Percentiles rank a stretch among this genome's conserved stretches.
Conservation (phyloP, 2,888 invertebrate genomes). For the Tenthredo scrophulariae region DNA sequence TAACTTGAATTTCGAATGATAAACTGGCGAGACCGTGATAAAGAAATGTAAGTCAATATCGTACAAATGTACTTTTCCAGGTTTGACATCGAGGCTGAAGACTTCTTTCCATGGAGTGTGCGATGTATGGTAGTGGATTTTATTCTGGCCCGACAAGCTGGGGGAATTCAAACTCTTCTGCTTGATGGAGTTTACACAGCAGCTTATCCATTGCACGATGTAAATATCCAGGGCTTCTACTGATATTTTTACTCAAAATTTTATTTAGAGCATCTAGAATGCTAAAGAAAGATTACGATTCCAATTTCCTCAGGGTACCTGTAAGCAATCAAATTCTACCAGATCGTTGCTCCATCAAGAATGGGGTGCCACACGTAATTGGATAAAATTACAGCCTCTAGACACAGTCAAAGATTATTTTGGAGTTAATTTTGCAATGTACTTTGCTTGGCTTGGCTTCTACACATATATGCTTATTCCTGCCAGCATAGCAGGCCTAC, state of each 20-base stretch:
- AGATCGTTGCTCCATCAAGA: constrained; percentile 83
- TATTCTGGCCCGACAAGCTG: constrained; percentile 86
- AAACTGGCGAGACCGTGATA: not conserved
- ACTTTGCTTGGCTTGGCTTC: constrained; percentile 93
- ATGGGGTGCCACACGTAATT: constrained; percentile 86
- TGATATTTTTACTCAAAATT: not conserved
- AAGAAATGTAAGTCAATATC: not conserved
- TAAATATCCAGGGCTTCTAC: constrained; percentile 76
- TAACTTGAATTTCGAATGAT: not conserved
- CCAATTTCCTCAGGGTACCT: constrained; percentile 79
- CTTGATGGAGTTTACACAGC: constrained; percentile 84
- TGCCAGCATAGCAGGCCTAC: constrained; percentile 84
- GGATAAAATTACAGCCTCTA: constrained; percentile 87
- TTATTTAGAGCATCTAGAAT: not conserved
- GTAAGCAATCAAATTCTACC: constrained; percentile 78
- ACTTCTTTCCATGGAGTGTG: constrained; percentile 85
- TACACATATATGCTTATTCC: constrained; percentile 92
- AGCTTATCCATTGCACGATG: constrained; percentile 89
- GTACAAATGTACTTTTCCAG: constrained; percentile 73
- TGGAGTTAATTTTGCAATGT: constrained; percentile 88
- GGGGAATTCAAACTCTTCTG: constrained; percentile 86
- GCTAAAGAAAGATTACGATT: constrained; percentile 5
- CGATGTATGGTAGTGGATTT: constrained; percentile 86
- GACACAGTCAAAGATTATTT: constrained; percentile 89
- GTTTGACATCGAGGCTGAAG: constrained; percentile 84